phyloP scores from a whole-genome alignment of 2,888 invertebrate species.

The Polyommatus iphigenia region DNA sequence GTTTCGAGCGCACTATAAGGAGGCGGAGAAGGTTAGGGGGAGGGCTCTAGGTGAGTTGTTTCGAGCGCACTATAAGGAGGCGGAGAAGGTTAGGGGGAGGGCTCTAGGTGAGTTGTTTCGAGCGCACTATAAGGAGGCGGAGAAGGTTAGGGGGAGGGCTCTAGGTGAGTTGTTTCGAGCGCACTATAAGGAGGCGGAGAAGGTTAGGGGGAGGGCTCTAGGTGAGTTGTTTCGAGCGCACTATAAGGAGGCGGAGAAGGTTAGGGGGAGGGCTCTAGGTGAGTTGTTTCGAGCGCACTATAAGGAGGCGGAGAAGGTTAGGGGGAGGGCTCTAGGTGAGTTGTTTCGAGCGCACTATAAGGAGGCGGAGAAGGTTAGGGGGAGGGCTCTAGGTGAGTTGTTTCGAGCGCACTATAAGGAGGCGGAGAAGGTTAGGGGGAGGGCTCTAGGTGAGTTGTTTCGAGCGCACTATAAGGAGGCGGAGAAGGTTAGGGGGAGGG shows the following conservation, averaged over 20 bases:
- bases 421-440: constrained; percentile 93
- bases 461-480: constrained; percentile 96
- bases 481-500: too few species aligned
- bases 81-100: too few species aligned
- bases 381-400: too few species aligned
- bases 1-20: constrained; percentile 97
- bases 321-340: too few species aligned
- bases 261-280: too few species aligned
- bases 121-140: constrained; percentile 95
- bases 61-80: constrained; percentile 95
- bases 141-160: too few species aligned
- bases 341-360: constrained; percentile 97
- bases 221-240: constrained; percentile 98
- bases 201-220: too few species aligned
- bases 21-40: constrained; percentile 94
- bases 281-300: constrained; percentile 98
- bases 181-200: constrained; percentile 95
- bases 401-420: constrained; percentile 97
- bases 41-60: too few species aligned
- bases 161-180: too few species aligned
- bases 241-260: constrained; percentile 94
- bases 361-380: constrained; percentile 94
- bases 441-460: too few species aligned
- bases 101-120: too few species aligned
- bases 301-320: constrained; percentile 92